A percentile compares a stretch with the other conserved stretches of the same genome.
Conservation (phyloP, 2,797 vertebrate genomes). For the Gymnodraco acuticeps region DNA sequence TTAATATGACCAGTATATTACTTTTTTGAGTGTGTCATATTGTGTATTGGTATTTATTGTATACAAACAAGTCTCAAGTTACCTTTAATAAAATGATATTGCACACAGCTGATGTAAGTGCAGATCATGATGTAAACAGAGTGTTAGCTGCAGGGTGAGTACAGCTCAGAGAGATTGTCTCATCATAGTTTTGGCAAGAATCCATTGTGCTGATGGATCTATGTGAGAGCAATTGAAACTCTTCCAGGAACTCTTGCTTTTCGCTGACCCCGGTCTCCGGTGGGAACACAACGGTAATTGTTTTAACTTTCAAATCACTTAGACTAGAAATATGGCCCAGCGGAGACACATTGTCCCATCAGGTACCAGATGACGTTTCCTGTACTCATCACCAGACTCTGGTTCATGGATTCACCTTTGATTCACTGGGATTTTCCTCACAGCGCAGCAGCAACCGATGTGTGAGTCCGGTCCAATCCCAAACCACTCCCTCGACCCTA, state of each 20-base stretch:
- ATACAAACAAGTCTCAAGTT: background rate
- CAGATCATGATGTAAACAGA: background rate
- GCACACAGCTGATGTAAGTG: background rate
- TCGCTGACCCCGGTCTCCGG: background rate
- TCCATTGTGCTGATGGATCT: slow-evolving; percentile 11
- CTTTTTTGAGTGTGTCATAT: background rate
- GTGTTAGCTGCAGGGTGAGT: background rate
- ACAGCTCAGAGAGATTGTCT: slow-evolving; percentile 4
- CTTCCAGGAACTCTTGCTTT: slow-evolving; percentile 9
- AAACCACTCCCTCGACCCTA: too few species aligned
- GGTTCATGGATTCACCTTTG: slow-evolving; percentile 39
- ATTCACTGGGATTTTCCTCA: slow-evolving; percentile 26
- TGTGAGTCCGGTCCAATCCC: slow-evolving; percentile 49
- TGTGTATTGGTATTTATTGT: background rate
- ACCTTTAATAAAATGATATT: background rate
- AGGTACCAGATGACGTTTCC: slow-evolving; percentile 31
- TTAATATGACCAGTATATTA: background rate
- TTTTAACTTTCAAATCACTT: slow-evolving; percentile 24
- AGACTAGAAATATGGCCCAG: slow-evolving; percentile 15
- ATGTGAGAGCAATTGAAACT: slow-evolving; percentile 18
- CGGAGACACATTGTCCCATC: slow-evolving; percentile 33
- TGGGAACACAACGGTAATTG: background rate
- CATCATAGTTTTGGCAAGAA: slow-evolving; percentile 25
- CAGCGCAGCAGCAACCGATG: slow-evolving; percentile 49
- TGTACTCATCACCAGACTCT: slow-evolving; percentile 22